Evolutionary conservation across 1,140 invertebrate genomes (phyloP).

Genomic region (Rhagoletis pomonella): DNA sequence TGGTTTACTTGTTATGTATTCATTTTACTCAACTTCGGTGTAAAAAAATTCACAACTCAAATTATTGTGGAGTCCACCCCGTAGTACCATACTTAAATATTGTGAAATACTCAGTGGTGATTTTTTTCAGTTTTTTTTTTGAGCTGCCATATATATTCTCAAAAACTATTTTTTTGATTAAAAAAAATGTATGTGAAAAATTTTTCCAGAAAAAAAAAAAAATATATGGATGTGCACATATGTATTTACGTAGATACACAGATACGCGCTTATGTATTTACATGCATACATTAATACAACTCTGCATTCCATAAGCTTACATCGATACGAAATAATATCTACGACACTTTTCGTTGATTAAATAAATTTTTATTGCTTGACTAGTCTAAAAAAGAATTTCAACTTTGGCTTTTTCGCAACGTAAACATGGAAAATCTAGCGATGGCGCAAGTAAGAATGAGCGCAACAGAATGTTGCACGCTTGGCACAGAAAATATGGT

Average conservation of each 20-base stretch:
- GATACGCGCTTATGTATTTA: background rate
- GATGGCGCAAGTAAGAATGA: background rate
- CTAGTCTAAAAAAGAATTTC: constrained; percentile 34
- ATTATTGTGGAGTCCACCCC: too few relatives aligned
- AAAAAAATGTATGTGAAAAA: too few relatives aligned
- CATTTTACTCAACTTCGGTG: too few relatives aligned
- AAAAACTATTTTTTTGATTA: too few relatives aligned
- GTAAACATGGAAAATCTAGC: background rate
- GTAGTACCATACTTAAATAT: too few relatives aligned
- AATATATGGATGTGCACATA: too few relatives aligned
- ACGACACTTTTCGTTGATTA: constrained; percentile 18
- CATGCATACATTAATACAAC: background rate
- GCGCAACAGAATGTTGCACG: background rate
- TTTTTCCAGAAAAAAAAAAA: too few relatives aligned
- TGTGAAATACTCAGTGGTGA: too few relatives aligned
- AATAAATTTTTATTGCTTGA: constrained; percentile 38
- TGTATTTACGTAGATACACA: background rate
- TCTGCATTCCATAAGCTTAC: background rate
- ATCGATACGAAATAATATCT: constrained; percentile 1
- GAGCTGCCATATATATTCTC: too few relatives aligned
- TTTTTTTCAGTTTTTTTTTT: too few relatives aligned
- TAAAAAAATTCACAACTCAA: too few relatives aligned
- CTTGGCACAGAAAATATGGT: background rate
- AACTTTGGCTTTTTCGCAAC: constrained; percentile 21
- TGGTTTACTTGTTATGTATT: too few relatives aligned